phyloP scores from a whole-genome alignment of 2,888 invertebrate genomes.

The Ptilodon capucinus region DNA sequence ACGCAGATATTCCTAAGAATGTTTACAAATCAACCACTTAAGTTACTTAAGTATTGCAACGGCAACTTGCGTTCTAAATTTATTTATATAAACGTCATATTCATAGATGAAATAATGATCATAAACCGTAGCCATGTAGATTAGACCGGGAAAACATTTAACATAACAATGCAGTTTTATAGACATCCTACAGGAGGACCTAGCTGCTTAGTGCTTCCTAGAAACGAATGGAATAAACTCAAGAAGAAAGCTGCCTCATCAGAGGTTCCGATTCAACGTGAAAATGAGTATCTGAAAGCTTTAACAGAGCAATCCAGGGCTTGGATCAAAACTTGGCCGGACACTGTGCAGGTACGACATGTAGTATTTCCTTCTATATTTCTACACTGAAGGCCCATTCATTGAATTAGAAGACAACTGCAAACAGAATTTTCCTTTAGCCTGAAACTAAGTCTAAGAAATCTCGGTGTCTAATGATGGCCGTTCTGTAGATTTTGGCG shows the following conservation, averaged over 20 bases:
- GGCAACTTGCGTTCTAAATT: too few species aligned
- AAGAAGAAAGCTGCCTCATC: constrained; percentile 30
- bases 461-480: too few species aligned
- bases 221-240: constrained; percentile 53
- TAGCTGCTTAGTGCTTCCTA: constrained; percentile 38
- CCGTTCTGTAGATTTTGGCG: too few species aligned
- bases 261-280: constrained; percentile 10
- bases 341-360: constrained; percentile 43
- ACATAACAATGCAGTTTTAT: constrained; percentile 11
- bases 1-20: too few species aligned
- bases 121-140: constrained; percentile 12
- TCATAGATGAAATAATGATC: background rate
- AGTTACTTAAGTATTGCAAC: too few species aligned
- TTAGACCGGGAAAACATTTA: constrained; percentile 5
- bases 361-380: too few species aligned
- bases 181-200: constrained; percentile 12
- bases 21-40: too few species aligned
- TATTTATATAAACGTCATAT: too few species aligned
- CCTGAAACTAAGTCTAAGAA: too few species aligned
- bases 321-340: constrained; percentile 58
- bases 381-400: too few species aligned
- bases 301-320: constrained; percentile 49
- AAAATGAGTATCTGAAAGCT: constrained; percentile 40
- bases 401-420: too few species aligned
- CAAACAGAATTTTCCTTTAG: too few species aligned